A percentile compares a stretch with the other conserved stretches of the same genome.
These are phyloP conservation scores for Campoletis raptor DNA, from an alignment of 2,888 invertebrate genomes.

Conservation along the genomic window DNA sequence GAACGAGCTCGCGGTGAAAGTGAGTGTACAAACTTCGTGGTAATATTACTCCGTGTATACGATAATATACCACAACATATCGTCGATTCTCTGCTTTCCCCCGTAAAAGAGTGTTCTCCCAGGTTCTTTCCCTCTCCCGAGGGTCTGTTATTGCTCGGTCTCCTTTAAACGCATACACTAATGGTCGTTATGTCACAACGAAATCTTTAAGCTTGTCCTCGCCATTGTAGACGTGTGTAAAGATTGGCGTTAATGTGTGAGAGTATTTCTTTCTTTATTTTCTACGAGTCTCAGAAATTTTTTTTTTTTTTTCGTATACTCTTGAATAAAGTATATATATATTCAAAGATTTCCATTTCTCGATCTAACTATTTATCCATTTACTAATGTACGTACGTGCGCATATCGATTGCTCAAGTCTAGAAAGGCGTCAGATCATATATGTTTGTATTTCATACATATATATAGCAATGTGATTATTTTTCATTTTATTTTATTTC, in stretches of 20 bases:
- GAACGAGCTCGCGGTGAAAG: constrained; percentile 78
- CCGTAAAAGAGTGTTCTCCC: constrained; percentile 74
- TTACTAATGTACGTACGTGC: background rate
- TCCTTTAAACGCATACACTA: constrained; percentile 81
- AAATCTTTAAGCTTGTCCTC: constrained; percentile 55
- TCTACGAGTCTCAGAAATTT: constrained; percentile 3
- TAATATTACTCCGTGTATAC: constrained; percentile 44
- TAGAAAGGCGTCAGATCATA: constrained; percentile 5
- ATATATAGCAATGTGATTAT: background rate
- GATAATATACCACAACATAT: constrained; percentile 28
- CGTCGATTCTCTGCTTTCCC: constrained; percentile 79
- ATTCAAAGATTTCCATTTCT: constrained; percentile 1
- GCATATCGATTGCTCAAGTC: constrained; percentile 23
- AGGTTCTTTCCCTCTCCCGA: constrained; percentile 56
- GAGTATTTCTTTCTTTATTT: constrained; percentile 11
- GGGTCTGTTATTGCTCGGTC: constrained; percentile 76
- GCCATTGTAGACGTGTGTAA: constrained; percentile 9
- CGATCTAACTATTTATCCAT: constrained; percentile 2
- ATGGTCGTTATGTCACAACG: constrained; percentile 79
- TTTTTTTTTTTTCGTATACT: constrained; percentile 16
- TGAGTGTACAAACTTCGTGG: constrained; percentile 68
- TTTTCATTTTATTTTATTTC: constrained; percentile 8
- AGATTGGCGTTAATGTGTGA: background rate
- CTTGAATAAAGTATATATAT: background rate
- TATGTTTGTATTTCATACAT: constrained; percentile 12